Conservation (phyloP, 2,888 invertebrate genomes). For the Eupeodes luniger region DNA sequence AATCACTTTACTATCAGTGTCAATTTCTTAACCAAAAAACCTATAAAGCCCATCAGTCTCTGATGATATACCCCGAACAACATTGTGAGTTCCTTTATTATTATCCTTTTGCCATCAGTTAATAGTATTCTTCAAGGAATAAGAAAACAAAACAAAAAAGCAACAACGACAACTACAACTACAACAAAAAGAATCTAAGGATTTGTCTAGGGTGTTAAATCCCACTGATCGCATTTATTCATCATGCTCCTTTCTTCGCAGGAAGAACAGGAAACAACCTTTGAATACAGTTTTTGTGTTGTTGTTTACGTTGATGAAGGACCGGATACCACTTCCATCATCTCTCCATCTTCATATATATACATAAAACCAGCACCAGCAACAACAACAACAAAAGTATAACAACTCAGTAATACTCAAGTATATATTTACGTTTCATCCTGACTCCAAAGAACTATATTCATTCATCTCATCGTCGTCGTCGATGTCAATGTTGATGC, state of each 20-base stretch:
- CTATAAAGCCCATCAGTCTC: not conserved
- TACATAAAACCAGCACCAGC: slow-evolving; percentile 26
- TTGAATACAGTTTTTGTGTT: slow-evolving; percentile 62
- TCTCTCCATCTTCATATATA: not conserved
- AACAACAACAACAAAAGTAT: slow-evolving; percentile 24
- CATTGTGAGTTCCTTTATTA: slow-evolving; percentile 38
- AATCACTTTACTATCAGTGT: slow-evolving; percentile 42
- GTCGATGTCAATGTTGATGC: slow-evolving; percentile 21
- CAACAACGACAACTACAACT: not conserved
- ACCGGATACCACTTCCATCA: slow-evolving; percentile 51
- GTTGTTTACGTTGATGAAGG: slow-evolving; percentile 48
- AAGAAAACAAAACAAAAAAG: not conserved
- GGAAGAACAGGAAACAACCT: slow-evolving; percentile 53
- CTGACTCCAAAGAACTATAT: slow-evolving; percentile 47
- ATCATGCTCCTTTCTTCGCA: slow-evolving; percentile 39
- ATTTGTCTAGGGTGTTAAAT: slow-evolving; percentile 71
- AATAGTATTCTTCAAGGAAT: slow-evolving; percentile 25
- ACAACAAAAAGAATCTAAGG: slow-evolving; percentile 15
- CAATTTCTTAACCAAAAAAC: slow-evolving; percentile 44
- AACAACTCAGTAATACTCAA: slow-evolving; percentile 51
- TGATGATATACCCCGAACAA: not conserved
- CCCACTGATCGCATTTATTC: slow-evolving; percentile 75
- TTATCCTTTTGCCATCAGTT: slow-evolving; percentile 41
- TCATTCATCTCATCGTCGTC: slow-evolving; percentile 54
- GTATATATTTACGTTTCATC: slow-evolving; percentile 70